Percentiles rank a stretch among this genome's conserved stretches.
phyloP scores from a whole-genome alignment of 2,888 invertebrate species.

The Sphinx pinastri region DNA sequence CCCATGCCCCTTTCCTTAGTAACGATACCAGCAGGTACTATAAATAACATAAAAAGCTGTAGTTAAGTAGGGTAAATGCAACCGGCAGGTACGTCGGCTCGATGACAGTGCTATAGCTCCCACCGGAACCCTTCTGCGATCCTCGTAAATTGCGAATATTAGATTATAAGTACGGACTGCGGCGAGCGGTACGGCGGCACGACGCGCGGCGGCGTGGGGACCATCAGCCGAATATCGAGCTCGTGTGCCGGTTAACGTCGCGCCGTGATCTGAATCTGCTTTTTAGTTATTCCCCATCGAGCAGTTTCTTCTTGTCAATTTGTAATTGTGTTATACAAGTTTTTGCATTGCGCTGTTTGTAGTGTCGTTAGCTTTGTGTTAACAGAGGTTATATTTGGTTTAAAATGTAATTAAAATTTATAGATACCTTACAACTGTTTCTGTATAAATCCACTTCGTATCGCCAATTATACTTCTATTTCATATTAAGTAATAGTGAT shows the following conservation, averaged over 20 bases:
- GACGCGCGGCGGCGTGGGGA: constrained; percentile 51
- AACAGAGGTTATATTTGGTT: not conserved
- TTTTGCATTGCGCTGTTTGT: not conserved
- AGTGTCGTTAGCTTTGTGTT: not conserved
- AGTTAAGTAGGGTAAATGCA: constrained; percentile 63
- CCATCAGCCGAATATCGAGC: constrained; percentile 78
- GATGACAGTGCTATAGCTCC: constrained; percentile 80
- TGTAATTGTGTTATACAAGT: not conserved
- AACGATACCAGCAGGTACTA: constrained; percentile 58
- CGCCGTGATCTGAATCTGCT: constrained; percentile 78
- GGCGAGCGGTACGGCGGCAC: constrained; percentile 52
- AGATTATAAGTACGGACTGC: constrained; percentile 82
- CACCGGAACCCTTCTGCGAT: constrained; percentile 73
- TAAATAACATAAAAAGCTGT: constrained; percentile 43
- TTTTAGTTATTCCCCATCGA: constrained; percentile 52
- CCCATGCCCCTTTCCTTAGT: constrained; percentile 32
- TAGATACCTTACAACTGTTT: too few relatives aligned
- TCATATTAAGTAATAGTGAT: too few relatives aligned
- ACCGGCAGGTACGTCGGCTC: constrained; percentile 70
- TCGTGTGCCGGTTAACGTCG: constrained; percentile 70
- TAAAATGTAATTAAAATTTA: too few relatives aligned
- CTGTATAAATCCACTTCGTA: too few relatives aligned
- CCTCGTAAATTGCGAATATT: constrained; percentile 84
- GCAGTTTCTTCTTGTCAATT: constrained; percentile 18
- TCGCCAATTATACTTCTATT: too few relatives aligned